Evolutionary conservation across 1,140 invertebrate genomes (phyloP), one percentile per base, ranked within the genome.

Genomic region (Yoshiicerus persimilis): DNA sequence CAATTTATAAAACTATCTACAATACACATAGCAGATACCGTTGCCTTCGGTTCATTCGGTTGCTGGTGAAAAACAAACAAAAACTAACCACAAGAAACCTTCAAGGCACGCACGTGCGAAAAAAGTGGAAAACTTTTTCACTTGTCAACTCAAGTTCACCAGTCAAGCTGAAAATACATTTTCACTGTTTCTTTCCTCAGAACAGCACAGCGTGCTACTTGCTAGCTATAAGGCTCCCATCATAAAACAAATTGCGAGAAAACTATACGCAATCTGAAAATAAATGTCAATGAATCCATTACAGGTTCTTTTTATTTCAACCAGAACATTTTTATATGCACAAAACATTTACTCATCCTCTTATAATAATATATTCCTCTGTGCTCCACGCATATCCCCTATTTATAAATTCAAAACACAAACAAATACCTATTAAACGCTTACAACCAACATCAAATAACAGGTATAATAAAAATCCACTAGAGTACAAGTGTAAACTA

Each of bases 251-350:
- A 80, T 80, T 80, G 75, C 75, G 75, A 80, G 75, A 80, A 80
- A 80, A 80, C 11, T n/a, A n/a, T 80, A 36, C 75, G 75, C 75
- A 80, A 80, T 80, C 75, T 32, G 32, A 32, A 80, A 80, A 56
- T 86, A 86, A 86, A 70, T 86, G 85, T 86, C 85, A 86, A 62
- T 86, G 85, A 86, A 86, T 86, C 85, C 85, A 86, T 86, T 86
- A 86, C 25, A 62, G 25, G 56, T 36, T 30, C 27, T 23, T 27
- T 80, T 20, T 32, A 20, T 80, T 13, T 36, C 70, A 77, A 77
- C 70, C 70, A 77, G 23, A 70, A 70, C 64, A 30, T 27, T 77
- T 77, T 30, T 36, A 30, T 16, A 36, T 8, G 1, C 20, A 34
- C 36, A 23, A 32, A 80, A 20, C 9, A 13, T 32, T 32, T 34